Evolutionary conservation across 2,113 vertebrate genomes (phyloP).

Genomic region (Oryzias melastigma): DNA sequence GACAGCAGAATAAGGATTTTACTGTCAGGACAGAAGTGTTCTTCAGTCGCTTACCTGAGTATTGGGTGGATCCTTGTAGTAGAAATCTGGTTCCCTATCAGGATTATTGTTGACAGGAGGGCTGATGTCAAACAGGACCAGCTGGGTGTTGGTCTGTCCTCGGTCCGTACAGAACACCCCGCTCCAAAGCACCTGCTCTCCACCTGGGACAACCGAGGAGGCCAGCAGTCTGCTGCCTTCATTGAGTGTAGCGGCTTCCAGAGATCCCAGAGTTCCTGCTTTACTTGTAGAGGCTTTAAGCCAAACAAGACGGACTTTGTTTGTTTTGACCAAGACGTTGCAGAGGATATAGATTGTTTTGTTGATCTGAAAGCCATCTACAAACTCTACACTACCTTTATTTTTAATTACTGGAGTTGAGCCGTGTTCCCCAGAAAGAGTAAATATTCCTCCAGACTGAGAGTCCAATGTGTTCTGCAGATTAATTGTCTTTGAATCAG

Average conservation of each 20-base stretch:
- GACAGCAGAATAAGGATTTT: too few species aligned
- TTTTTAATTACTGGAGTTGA: background rate
- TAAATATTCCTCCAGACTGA: constrained; percentile 9
- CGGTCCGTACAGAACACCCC: constrained; percentile 81
- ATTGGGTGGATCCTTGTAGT: background rate
- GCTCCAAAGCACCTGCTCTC: constrained; percentile 75
- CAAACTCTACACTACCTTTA: constrained; percentile 66
- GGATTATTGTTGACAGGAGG: rapidly evolving
- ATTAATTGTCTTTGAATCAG: background rate
- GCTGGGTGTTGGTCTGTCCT: constrained; percentile 46
- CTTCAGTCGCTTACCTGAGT: background rate
- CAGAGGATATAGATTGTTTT: constrained; percentile 61
- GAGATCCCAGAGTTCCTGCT: background rate
- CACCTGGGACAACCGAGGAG: constrained; percentile 74
- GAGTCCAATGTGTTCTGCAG: constrained; percentile 22
- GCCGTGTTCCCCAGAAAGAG: rapidly evolving
- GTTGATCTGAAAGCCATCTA: constrained; percentile 81
- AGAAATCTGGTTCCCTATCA: constrained; percentile 24
- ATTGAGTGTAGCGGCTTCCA: constrained; percentile 39
- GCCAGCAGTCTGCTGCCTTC: constrained; percentile 71
- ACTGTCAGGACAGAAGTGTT: too few species aligned
- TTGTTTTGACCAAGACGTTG: constrained; percentile 25
- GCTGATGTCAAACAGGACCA: constrained; percentile 82
- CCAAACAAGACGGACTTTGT: constrained; percentile 55
- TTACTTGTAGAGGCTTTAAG: constrained; percentile 26